These are phyloP conservation scores for Phainopepla nitens DNA, from an alignment of 2,113 vertebrate genomes.

Conservation along the genomic window DNA sequence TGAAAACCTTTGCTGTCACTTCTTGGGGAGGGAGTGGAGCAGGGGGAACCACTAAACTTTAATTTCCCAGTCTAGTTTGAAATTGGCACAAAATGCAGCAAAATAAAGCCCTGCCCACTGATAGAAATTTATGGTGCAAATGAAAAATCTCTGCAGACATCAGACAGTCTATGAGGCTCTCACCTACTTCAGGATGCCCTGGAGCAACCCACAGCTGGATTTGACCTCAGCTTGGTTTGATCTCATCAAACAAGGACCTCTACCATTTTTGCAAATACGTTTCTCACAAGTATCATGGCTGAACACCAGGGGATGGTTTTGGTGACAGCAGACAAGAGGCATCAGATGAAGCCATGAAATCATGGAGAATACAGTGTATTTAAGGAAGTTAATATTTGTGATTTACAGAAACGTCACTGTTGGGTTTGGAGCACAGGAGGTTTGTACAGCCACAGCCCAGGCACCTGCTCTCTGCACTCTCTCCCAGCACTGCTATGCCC, in stretches of 20 bases:
- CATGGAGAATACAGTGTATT: background rate
- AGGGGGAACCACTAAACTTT: background rate
- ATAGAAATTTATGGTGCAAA: background rate
- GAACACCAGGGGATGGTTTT: background rate
- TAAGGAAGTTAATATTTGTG: background rate
- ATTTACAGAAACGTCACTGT: accelerated
- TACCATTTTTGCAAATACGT: accelerated
- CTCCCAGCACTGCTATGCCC: background rate
- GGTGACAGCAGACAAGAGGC: background rate
- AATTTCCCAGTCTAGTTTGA: background rate
- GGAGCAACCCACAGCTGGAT: background rate
- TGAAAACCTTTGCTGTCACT: background rate
- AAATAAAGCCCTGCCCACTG: background rate
- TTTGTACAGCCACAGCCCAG: background rate
- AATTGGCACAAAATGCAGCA: background rate
- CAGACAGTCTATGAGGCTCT: background rate
- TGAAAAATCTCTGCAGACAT: accelerated
- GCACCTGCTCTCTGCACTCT: background rate
- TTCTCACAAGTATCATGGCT: background rate
- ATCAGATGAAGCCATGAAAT: background rate
- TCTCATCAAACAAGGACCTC: background rate
- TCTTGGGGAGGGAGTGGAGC: background rate
- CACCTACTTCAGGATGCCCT: background rate
- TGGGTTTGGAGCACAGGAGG: background rate
- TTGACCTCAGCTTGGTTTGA: accelerated